A percentile compares a stretch with the other conserved stretches of the same genome.
Conservation (phyloP, 2,888 invertebrate genomes). For the Drosophila heteroneura region DNA sequence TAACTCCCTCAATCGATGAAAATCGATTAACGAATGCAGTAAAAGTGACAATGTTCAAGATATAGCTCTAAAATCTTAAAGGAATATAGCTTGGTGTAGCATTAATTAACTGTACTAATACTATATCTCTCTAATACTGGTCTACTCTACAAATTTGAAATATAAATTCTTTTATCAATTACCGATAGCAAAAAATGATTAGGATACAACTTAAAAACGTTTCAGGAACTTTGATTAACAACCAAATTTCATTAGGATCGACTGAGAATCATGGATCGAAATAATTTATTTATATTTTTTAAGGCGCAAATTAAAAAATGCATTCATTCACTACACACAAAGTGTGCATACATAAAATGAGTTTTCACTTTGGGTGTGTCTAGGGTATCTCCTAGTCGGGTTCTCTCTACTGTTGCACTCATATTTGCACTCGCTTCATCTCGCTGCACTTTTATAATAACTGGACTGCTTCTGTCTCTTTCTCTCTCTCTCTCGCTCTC, state of each 20-base stretch:
- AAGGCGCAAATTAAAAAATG: background rate
- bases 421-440: slow-evolving; percentile 10
- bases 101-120: background rate
- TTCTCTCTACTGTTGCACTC: background rate
- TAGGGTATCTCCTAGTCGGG: background rate
- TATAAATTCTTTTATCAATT: background rate
- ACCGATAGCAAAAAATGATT: background rate
- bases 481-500: background rate
- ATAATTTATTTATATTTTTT: background rate
- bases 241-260: background rate
- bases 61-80: background rate
- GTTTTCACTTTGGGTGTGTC: background rate
- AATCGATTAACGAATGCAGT: background rate
- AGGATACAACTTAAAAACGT: background rate
- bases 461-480: slow-evolving; percentile 1
- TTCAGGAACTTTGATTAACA: background rate
- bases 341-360: background rate
- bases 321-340: no score
- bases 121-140: background rate
- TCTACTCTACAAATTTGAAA: background rate
- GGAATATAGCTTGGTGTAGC: background rate
- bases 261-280: background rate
- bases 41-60: background rate
- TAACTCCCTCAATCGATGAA: background rate
- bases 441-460: slow-evolving; percentile 27